Evolutionary conservation across 2,888 invertebrate species (phyloP), one percentile per base, ranked within the genome.

Genomic region (Acrocera orbiculus): DNA sequence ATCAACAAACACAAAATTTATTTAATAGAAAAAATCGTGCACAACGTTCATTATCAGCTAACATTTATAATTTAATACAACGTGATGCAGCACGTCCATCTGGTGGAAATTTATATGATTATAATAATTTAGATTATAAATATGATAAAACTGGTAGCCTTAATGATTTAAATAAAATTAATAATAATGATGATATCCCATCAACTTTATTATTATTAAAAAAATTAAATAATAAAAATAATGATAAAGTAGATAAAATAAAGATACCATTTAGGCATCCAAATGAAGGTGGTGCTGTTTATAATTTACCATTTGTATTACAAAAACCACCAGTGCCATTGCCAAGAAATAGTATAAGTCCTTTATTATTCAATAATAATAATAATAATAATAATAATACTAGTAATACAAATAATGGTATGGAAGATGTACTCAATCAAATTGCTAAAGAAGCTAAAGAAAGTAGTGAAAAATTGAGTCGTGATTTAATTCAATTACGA

Each of bases 41-140:
- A 2, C 76, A 79, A 1, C 65, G 85, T 40, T 85, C 85, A 3
- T 62, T 82, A 30, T 86, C 86, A 1, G 86, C 83, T 1, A 86
- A 86, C 53, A 75, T 86, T 40, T 79, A 80, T 38, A 75, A 75
- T 40, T 65, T 82, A 48, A 75, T 82, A 38, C 74, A 75, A 48
- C 69, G 70, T 45, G 71, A 74, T 45, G 60, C 58, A 1, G 56
- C 55, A 2, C 59, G 58, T 36, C 61, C 56, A 6, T 58, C 58
- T 2, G 61, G 63, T 0, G 60, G 60, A 1, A 55, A 56, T 58
- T 62, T 70, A 7, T 64, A 64, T 24, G 71, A 71, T 37, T 71
- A 67, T 29, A 52, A 68, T 27, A 66, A 65, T 41, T 58, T 69
- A 45, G 54, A 63, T 24, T 54, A 65, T 10, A 62, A 62, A 16